phyloP scores from a whole-genome alignment of 2,888 invertebrate species.

The Perizoma affinitatum region DNA sequence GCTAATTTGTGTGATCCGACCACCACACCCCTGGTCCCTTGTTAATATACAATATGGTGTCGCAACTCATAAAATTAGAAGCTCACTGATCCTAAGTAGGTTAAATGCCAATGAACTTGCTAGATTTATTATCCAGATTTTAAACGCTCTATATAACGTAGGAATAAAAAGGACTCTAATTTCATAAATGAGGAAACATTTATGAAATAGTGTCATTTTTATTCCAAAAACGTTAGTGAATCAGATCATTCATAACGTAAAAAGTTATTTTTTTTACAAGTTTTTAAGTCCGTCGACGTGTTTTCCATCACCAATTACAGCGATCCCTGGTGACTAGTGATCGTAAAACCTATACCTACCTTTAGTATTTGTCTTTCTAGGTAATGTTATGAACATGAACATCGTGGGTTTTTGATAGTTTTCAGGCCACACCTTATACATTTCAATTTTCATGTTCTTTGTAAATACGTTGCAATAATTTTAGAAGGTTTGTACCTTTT shows the following conservation, averaged over 20 bases:
- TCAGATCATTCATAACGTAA: too few relatives aligned
- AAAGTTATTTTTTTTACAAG: too few relatives aligned
- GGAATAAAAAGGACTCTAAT: too few relatives aligned
- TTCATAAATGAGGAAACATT: too few relatives aligned
- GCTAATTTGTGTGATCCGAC: slow-evolving; percentile 24
- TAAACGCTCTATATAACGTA: too few relatives aligned
- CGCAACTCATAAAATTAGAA: slow-evolving; percentile 9
- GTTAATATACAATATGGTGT: slow-evolving; percentile 29
- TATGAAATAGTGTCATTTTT: too few relatives aligned
- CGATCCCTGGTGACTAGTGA: neutral
- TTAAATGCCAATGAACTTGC: neutral
- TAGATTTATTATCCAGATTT: neutral
- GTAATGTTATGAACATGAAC: neutral
- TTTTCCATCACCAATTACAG: too few relatives aligned
- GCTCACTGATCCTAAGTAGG: slow-evolving; percentile 3
- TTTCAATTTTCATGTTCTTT: slow-evolving; percentile 21
- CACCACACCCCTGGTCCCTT: slow-evolving; percentile 24
- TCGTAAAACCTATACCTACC: neutral
- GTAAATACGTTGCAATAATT: slow-evolving; percentile 20
- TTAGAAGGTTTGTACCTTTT: slow-evolving; percentile 15
- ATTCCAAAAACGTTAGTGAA: too few relatives aligned
- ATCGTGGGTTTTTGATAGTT: slow-evolving; percentile 3
- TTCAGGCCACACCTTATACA: slow-evolving; percentile 19
- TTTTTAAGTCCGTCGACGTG: too few relatives aligned
- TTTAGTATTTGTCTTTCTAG: neutral